These are phyloP conservation scores for Hydraecia micacea DNA, from an alignment of 2,888 invertebrate species.

Conservation along the genomic window DNA sequence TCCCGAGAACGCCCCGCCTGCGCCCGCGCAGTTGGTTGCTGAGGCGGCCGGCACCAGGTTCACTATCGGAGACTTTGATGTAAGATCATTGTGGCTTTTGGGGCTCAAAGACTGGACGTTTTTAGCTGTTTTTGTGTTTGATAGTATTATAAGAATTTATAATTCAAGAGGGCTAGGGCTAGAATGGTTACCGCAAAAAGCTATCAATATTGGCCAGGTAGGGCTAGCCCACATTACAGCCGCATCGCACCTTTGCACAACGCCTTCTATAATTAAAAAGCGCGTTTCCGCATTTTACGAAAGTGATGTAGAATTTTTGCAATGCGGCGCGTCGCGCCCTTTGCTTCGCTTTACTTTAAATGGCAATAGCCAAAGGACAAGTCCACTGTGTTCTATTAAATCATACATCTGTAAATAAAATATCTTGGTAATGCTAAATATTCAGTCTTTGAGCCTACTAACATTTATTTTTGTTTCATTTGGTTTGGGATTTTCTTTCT, in stretches of 20 bases:
- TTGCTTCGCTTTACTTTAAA: neutral
- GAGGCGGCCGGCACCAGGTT: constrained; percentile 90
- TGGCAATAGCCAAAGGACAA: neutral
- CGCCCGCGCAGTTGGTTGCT: constrained; percentile 90
- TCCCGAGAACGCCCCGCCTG: constrained; percentile 89
- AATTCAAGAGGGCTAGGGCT: neutral
- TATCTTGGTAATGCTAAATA: neutral
- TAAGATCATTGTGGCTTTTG: constrained; percentile 82
- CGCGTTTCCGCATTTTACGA: neutral
- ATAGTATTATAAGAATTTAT: neutral
- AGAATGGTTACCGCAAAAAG: neutral
- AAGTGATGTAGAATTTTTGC: neutral
- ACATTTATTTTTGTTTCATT: constrained; percentile 33
- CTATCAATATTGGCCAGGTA: neutral
- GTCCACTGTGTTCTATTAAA: neutral
- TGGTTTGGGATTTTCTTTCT: constrained; percentile 16
- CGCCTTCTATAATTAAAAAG: neutral
- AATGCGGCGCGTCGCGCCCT: neutral
- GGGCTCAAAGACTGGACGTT: constrained; percentile 23
- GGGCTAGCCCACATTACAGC: neutral
- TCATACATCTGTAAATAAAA: neutral
- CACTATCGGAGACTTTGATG: constrained; percentile 95
- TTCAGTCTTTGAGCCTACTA: constrained; percentile 50
- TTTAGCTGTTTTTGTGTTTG: neutral
- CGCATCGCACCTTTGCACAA: neutral